A percentile compares a stretch with the other conserved stretches of the same genome.
These are phyloP conservation scores for Ranitomeya variabilis DNA, from an alignment of 2,113 vertebrate genomes.

Conservation along the genomic window DNA sequence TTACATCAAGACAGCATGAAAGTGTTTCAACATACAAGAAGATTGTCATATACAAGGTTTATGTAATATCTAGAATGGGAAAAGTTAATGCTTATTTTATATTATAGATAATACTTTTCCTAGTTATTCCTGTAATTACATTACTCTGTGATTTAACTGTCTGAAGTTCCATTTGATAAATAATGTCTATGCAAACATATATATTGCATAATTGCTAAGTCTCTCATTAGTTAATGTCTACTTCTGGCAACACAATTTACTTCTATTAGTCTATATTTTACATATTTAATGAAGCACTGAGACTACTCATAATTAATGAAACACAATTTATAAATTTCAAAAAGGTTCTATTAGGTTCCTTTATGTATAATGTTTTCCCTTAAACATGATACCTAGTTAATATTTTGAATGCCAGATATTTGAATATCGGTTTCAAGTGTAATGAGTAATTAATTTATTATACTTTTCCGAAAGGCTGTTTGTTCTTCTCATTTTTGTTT, in stretches of 20 bases:
- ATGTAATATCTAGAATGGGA: no score
- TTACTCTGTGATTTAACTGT: neutral
- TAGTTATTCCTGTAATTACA: neutral
- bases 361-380: neutral
- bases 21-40: no score
- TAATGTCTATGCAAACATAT: constrained; percentile 21
- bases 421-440: neutral
- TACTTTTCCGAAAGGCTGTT: neutral
- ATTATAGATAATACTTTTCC: neutral
- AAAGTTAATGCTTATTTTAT: neutral
- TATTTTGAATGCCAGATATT: neutral
- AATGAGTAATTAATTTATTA: neutral
- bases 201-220: neutral
- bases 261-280: constrained; percentile 16
- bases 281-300: constrained; percentile 12
- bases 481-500: no score
- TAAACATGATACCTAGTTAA: neutral
- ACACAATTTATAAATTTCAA: neutral
- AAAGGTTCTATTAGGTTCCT: neutral
- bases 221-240: neutral
- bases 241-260: constrained; percentile 2
- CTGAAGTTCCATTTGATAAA: neutral
- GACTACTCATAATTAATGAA: constrained; percentile 4
- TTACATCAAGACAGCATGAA: no score
- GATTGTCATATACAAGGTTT: no score